Conservation (phyloP, 2,888 invertebrate species). For the Podabrus alpinus region DNA sequence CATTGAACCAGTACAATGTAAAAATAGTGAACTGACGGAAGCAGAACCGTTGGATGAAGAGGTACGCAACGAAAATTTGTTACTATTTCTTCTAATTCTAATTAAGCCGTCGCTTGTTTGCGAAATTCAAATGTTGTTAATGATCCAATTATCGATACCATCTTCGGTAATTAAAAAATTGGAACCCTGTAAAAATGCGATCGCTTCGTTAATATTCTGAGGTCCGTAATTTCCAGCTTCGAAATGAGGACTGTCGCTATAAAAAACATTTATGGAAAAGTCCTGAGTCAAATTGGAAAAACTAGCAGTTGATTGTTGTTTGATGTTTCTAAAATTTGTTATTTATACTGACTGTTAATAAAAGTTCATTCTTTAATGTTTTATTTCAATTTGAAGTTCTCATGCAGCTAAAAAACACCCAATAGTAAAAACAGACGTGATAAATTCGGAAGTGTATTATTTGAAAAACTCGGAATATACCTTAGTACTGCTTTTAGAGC, state of each 20-base stretch:
- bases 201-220: constrained; percentile 75
- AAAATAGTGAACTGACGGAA: constrained; percentile 80
- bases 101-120: constrained; percentile 85
- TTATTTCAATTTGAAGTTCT: no score
- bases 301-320: no score
- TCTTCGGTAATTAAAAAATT: constrained; percentile 83
- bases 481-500: no score
- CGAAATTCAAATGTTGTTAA: constrained; percentile 83
- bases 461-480: no score
- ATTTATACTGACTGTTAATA: no score
- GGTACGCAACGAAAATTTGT: constrained; percentile 82
- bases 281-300: constrained; percentile 86
- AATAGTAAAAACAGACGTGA: no score
- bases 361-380: no score
- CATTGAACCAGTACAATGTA: constrained; percentile 84
- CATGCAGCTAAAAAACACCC: no score
- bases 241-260: constrained; percentile 53
- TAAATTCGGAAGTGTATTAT: no score
- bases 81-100: constrained; percentile 77
- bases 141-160: constrained; percentile 84
- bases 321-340: no score
- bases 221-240: constrained; percentile 47
- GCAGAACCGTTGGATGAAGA: constrained; percentile 86
- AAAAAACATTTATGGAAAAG: constrained; percentile 82
- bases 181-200: constrained; percentile 71